phyloP scores from a whole-genome alignment of 2,113 vertebrate genomes.

The Plotosus lineatus region DNA sequence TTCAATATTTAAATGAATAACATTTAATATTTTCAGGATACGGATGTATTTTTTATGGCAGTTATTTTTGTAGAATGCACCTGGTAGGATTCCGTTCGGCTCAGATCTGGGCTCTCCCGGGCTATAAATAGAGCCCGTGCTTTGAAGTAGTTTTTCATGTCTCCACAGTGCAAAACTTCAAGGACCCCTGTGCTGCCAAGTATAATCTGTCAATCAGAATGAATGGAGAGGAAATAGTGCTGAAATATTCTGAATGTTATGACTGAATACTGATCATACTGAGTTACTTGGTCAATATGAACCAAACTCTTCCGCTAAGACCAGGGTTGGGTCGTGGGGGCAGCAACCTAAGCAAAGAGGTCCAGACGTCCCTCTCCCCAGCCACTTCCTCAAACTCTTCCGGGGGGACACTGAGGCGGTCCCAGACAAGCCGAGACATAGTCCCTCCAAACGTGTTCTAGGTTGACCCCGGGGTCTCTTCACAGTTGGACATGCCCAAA shows the following conservation, averaged over 20 bases:
- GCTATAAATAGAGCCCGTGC: slow-evolving; percentile 36
- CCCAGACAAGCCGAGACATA: no score
- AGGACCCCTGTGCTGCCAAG: slow-evolving; percentile 25
- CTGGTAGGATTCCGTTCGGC: neutral
- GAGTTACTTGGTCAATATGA: slow-evolving; percentile 3
- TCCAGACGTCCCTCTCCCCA: no score
- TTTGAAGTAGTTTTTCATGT: slow-evolving; percentile 5
- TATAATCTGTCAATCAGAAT: slow-evolving; percentile 42
- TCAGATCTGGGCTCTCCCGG: neutral
- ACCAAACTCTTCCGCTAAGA: neutral
- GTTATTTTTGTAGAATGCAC: neutral
- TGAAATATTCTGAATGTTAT: slow-evolving; percentile 16
- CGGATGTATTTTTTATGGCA: neutral
- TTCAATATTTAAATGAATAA: neutral
- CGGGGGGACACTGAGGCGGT: no score
- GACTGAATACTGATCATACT: neutral
- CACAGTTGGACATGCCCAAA: no score
- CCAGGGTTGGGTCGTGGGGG: no score
- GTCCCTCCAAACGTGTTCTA: no score
- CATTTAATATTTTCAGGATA: no score
- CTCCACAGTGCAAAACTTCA: slow-evolving; percentile 10
- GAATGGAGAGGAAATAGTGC: slow-evolving; percentile 34
- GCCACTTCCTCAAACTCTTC: no score
- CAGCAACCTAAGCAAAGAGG: no score
- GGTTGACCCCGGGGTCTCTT: no score